Evolutionary conservation across 2,888 invertebrate species (phyloP).

Genomic region (Drosophila mettleri): DNA sequence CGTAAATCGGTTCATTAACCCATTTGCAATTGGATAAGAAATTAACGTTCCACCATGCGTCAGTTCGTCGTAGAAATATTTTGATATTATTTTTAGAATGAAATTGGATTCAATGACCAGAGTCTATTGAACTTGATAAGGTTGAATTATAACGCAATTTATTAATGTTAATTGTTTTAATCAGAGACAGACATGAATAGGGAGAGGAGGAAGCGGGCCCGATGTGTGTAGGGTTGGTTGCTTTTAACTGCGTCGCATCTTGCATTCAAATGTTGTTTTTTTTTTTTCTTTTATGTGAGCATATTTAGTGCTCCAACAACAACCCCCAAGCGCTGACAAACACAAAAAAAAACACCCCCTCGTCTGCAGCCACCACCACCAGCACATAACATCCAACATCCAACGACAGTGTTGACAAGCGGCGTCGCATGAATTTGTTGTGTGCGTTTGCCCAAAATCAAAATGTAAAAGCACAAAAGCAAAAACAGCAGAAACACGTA

Average conservation of each 20-base stretch:
- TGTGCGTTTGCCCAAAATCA: conserved; percentile 58
- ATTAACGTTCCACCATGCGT: conserved; percentile 47
- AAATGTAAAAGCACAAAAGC: conserved; percentile 62
- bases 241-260: conserved; percentile 48
- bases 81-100: conserved; percentile 31
- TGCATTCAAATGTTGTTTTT: conserved; percentile 33
- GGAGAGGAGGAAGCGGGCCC: neutral
- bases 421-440: conserved; percentile 58
- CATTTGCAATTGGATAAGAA: conserved; percentile 51
- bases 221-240: conserved; percentile 16
- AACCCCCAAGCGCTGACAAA: conserved; percentile 56
- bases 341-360: conserved; percentile 60
- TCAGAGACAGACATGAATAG: neutral
- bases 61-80: conserved; percentile 44
- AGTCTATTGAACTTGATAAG: conserved; percentile 75
- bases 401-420: conserved; percentile 51
- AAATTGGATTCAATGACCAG: conserved; percentile 28
- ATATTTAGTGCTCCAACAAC: conserved; percentile 49
- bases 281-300: conserved; percentile 11
- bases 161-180: conserved; percentile 51
- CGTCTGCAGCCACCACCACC: conserved; percentile 50
- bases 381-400: conserved; percentile 22
- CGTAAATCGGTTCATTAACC: conserved; percentile 62
- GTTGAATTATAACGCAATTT: conserved; percentile 73
- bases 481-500: conserved; percentile 42